phyloP scores from a whole-genome alignment of 2,888 invertebrate genomes.

The Geotrupes spiniger region DNA sequence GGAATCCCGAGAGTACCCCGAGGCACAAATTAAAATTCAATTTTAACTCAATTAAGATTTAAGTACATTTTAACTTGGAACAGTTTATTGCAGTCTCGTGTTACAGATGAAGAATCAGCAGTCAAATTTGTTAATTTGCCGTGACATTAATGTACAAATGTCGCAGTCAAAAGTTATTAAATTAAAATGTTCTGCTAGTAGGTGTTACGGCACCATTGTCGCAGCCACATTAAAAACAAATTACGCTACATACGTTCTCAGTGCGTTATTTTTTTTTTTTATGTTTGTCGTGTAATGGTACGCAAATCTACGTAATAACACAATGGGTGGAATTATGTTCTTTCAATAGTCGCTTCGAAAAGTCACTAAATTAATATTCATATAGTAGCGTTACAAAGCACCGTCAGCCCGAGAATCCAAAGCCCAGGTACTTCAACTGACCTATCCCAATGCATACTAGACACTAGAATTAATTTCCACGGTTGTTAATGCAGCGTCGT shows the following conservation, averaged over 20 bases:
- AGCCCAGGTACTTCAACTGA: conserved; percentile 4
- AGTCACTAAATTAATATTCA: too few species aligned
- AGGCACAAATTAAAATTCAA: too few species aligned
- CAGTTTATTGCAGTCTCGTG: conserved; percentile 7
- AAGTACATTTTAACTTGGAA: too few species aligned
- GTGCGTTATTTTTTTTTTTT: neutral
- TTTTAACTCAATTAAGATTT: too few species aligned
- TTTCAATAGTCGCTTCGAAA: too few species aligned
- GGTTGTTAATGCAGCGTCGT: conserved; percentile 24
- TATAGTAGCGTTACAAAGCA: too few species aligned
- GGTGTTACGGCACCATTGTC: conserved; percentile 52
- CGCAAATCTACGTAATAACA: conserved; percentile 2
- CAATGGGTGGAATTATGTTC: neutral
- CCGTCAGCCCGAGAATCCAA: neutral
- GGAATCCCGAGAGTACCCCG: too few species aligned
- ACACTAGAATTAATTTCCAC: conserved; percentile 22
- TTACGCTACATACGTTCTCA: conserved; percentile 34
- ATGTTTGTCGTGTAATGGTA: conserved; percentile 1
- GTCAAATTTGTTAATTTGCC: conserved; percentile 22
- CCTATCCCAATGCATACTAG: conserved; percentile 2
- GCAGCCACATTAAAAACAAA: conserved; percentile 49
- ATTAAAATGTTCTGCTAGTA: conserved; percentile 50
- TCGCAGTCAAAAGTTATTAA: conserved; percentile 44
- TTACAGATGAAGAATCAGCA: conserved; percentile 14
- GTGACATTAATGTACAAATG: conserved; percentile 19